Percentiles rank a stretch among this genome's conserved stretches.
phyloP scores from a whole-genome alignment of 2,113 vertebrate genomes.

The Cisticola juncidis region DNA sequence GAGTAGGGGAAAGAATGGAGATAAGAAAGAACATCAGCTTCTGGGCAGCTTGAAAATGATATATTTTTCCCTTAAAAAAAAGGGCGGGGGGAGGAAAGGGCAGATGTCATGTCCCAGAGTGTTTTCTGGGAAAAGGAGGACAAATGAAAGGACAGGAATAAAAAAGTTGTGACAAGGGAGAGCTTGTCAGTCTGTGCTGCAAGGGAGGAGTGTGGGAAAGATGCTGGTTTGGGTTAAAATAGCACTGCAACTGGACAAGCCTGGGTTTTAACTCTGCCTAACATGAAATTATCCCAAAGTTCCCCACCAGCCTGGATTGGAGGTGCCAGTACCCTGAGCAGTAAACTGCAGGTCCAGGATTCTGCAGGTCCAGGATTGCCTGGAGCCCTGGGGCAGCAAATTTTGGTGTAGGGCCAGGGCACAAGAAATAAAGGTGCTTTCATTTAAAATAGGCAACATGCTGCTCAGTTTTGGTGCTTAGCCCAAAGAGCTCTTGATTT shows the following conservation, averaged over 20 bases:
- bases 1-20: background rate
- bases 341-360: background rate
- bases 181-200: background rate
- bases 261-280: background rate
- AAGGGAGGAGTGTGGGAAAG: conserved; percentile 52
- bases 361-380: fast-evolving
- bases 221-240: conserved; percentile 40
- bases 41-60: background rate
- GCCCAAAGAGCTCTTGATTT: background rate
- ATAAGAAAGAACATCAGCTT: background rate
- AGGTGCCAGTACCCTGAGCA: background rate
- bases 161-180: background rate
- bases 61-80: background rate
- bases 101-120: background rate
- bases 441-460: fast-evolving
- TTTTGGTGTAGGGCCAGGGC: background rate
- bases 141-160: conserved; percentile 12
- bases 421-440: background rate
- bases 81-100: fast-evolving
- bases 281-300: conserved; percentile 24
- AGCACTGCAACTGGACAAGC: background rate
- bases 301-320: background rate
- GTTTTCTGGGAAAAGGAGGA: conserved; percentile 16
- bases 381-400: background rate
- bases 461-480: background rate